Base-by-base conservation (phyloP, 2,113 vertebrate genomes). In the Tenebrosternarchus preto region DNA sequence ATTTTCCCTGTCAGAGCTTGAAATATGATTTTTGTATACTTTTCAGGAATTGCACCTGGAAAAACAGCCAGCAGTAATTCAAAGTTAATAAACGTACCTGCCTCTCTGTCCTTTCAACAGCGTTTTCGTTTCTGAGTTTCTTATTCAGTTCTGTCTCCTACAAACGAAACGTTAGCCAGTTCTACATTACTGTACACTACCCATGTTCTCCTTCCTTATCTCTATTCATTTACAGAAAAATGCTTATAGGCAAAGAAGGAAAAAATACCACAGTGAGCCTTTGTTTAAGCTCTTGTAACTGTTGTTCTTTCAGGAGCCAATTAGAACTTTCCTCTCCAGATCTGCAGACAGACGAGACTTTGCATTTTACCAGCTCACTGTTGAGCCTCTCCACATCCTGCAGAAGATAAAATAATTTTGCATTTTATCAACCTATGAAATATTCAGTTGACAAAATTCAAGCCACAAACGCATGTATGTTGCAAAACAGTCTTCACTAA, bases 361-460 rank as follows among this genome's bases (percentile, higher is more conserved):
- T 96, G 86, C 89, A 92, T 85, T 94, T 95, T 80, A 96, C 92
- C 87, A 97, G 89, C 80, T 96, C 92, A 84, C 90, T 88, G 82
- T 90, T 93, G 85, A 94, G 85, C 86, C 92, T 94, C 86, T 96
- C 94, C 84, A 97, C 75, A 82, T 96, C 95, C 97, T 99, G 88
- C 88, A 91, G 61, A 16, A 79, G 17, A 60, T n/a, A 66, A 60
- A 64, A 75, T 25, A 24, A 22, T 12, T 57, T 72, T 27, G 15
- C 8, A 74, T 57, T 59, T 68, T 0, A 50, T 77, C 31, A 39
- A 9, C 20, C 24, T 29, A 69, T 50, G 73, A 4, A 59, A 33
- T 59, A 72, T 31, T 33, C 17, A 36, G 11, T 61, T 43, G 1
- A 19, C 16, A 77, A 11, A 20, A 70, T 71, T 68, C 25, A n/a